These are phyloP conservation scores for Griposia aprilina DNA, from an alignment of 2,888 invertebrate genomes.

Conservation along the genomic window DNA sequence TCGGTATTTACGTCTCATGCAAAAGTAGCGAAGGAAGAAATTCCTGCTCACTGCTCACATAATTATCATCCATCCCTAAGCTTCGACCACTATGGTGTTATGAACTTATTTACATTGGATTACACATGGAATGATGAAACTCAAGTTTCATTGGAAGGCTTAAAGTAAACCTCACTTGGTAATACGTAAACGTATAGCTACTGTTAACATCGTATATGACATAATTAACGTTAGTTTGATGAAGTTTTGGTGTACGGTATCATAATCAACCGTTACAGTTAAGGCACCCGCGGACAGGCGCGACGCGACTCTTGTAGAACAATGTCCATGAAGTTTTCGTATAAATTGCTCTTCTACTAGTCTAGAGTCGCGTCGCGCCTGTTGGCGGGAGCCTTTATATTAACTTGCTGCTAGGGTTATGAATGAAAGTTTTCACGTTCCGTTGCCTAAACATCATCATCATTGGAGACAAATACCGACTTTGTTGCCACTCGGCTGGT, in stretches of 20 bases:
- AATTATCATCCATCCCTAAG: background rate
- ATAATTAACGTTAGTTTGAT: conserved; percentile 28
- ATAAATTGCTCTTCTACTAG: no score
- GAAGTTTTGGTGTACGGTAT: conserved; percentile 41
- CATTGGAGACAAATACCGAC: conserved; percentile 11
- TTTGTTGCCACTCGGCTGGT: background rate
- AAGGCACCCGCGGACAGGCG: no score
- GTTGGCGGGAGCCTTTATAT: background rate
- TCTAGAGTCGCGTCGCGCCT: no score
- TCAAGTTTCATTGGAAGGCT: background rate
- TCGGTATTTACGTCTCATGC: background rate
- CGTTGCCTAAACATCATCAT: conserved; percentile 16
- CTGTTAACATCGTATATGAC: background rate
- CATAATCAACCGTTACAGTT: conserved; percentile 38
- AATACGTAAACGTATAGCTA: conserved; percentile 3
- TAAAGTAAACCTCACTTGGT: background rate
- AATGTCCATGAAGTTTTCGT: no score
- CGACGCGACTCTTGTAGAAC: no score
- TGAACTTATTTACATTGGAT: background rate
- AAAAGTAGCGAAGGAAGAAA: background rate
- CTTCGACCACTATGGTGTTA: background rate
- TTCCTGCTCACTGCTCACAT: background rate
- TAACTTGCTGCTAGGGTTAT: conserved; percentile 21
- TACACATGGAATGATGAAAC: background rate
- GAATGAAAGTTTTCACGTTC: conserved; percentile 40